Evolutionary conservation across 1,140 invertebrate genomes (phyloP).

Genomic region (Zaprionus davidi): DNA sequence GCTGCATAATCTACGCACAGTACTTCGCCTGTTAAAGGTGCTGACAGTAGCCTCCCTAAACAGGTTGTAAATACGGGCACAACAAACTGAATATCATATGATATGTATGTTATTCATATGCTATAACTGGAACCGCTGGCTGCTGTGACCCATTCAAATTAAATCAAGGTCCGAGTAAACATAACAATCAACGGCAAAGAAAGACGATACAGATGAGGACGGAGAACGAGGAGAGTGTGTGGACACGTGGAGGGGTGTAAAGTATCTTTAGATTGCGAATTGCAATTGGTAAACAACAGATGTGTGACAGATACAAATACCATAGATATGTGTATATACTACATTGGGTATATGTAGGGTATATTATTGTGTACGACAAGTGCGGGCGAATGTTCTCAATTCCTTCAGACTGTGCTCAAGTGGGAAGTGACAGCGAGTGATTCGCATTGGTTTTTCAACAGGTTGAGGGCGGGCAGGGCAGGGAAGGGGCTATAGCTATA

Average conservation of each 20-base stretch:
- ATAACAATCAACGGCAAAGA: slow-evolving; percentile 35
- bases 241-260: not conserved
- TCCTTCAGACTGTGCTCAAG: not conserved
- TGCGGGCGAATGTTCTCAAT: not conserved
- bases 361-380: not conserved
- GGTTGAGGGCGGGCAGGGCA: not conserved
- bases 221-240: not conserved
- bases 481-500: not conserved
- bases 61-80: no score
- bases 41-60: no score
- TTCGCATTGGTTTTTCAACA: not conserved
- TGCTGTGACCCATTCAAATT: slow-evolving; percentile 16
- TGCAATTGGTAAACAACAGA: slow-evolving; percentile 25
- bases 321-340: slow-evolving; percentile 1
- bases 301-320: not conserved
- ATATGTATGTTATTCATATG: not conserved
- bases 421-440: not conserved
- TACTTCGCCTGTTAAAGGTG: no score
- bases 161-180: slow-evolving; percentile 35
- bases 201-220: not conserved
- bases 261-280: slow-evolving; percentile 4
- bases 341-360: not conserved
- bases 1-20: no score
- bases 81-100: not conserved
- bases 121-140: not conserved